phyloP scores from a whole-genome alignment of 1,140 invertebrate species.

The Babylonia areolata region DNA sequence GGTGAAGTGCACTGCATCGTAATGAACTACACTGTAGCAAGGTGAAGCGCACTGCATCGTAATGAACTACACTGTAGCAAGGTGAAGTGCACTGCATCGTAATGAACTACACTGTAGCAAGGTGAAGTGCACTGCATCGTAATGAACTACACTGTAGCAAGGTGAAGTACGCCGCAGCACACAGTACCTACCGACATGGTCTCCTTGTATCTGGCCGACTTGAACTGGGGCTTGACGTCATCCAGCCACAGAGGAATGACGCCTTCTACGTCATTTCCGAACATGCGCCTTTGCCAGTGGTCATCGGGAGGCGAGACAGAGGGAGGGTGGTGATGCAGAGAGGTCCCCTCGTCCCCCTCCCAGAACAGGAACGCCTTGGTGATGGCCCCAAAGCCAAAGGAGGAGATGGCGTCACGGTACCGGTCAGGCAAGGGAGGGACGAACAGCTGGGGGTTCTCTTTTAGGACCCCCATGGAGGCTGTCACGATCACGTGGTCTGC shows the following conservation, averaged over 20 bases:
- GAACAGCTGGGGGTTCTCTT: neutral
- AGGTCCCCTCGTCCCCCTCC: neutral
- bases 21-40: too few relatives aligned
- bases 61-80: too few relatives aligned
- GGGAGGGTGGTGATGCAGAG: neutral
- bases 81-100: too few relatives aligned
- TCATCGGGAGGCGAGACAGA: neutral
- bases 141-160: too few relatives aligned
- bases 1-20: too few relatives aligned
- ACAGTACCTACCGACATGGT: neutral
- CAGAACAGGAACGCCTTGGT: conserved; percentile 29
- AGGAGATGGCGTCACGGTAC: neutral
- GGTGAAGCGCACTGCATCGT: too few relatives aligned
- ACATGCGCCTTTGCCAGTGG: conserved; percentile 8
- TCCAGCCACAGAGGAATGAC: conserved; percentile 11
- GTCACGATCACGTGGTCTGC: conserved; percentile 38
- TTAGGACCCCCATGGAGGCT: conserved; percentile 26
- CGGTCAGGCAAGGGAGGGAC: neutral
- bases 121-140: too few relatives aligned
- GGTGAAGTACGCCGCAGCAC: too few relatives aligned
- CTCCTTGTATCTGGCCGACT: neutral
- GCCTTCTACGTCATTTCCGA: conserved; percentile 25
- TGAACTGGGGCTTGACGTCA: neutral
- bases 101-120: too few relatives aligned
- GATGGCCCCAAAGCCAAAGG: conserved; percentile 33